These are phyloP conservation scores for Sinocyclocheilus anshuiensis DNA, from an alignment of 2,113 vertebrate species.

Conservation along the genomic window DNA sequence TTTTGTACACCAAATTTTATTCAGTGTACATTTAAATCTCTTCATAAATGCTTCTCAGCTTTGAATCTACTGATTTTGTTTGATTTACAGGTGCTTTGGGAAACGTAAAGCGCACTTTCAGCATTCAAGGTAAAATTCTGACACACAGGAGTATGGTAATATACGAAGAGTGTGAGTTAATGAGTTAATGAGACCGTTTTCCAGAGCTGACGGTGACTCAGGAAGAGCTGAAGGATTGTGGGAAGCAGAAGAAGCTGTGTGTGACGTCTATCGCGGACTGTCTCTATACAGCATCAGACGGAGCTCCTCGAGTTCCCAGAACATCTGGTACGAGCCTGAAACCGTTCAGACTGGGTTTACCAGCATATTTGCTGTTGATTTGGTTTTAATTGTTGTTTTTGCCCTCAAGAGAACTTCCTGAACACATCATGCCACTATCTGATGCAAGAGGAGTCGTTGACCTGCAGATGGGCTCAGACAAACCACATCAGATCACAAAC, in stretches of 20 bases:
- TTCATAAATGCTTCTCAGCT: neutral
- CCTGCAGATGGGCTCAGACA: slow-evolving; percentile 51
- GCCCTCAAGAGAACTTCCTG: slow-evolving; percentile 43
- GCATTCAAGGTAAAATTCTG: neutral
- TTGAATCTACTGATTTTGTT: neutral
- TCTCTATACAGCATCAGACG: neutral
- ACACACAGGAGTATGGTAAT: too few relatives aligned
- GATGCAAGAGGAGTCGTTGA: neutral
- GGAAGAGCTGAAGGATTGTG: slow-evolving; percentile 29
- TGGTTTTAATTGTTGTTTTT: neutral
- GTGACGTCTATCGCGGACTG: slow-evolving; percentile 15
- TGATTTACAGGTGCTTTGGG: slow-evolving; percentile 10
- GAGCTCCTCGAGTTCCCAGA: neutral
- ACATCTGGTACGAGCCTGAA: neutral
- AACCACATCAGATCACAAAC: neutral
- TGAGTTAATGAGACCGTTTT: neutral
- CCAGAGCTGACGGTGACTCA: slow-evolving; percentile 46
- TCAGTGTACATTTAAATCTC: neutral
- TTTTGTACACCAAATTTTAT: neutral
- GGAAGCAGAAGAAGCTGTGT: slow-evolving; percentile 11
- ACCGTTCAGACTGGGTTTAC: neutral
- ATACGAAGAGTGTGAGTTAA: neutral
- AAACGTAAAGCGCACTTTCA: neutral
- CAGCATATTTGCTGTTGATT: neutral
- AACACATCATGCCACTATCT: slow-evolving; percentile 46